Evolutionary conservation across 2,888 invertebrate genomes (phyloP), one percentile per base, ranked within the genome.

Genomic region (Drosophila stalkeri): DNA sequence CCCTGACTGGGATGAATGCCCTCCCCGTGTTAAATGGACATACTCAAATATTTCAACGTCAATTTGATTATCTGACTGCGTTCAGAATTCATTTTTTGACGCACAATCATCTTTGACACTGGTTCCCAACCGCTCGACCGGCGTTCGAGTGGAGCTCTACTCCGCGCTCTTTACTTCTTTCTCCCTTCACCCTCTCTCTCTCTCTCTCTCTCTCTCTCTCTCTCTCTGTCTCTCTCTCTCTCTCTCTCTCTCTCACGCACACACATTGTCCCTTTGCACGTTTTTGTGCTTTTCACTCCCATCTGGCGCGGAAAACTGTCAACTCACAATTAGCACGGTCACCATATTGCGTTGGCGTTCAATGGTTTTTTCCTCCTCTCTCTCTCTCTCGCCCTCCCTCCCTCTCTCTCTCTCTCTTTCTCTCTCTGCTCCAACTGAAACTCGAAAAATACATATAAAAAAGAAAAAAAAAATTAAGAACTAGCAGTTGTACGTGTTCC

Each of bases 291-390:
- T 52, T 63, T 46, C 43, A 33, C 49, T 56, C 33, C 35, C 31
- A 64, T 61, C 56, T 23, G 63, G 44, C 39, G 55, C 41, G 33
- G 23, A 60, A 65, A 75, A 73, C 68, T 77, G 80, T 72, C 63
- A 71, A 60, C 74, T 54, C 55, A 74, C 86, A 82, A 86, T 83
- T 86, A 88, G 80, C 89, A 68, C 66, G 68, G 78, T 77, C 75
- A 72, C 66, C 70, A 64, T 74, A 62, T 66, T 81, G 80, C 46
- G 67, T 66, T 43, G 49, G 43, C 39, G 49, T 18, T 18, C 41
- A 31, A 43, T 67, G 57, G 9, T 52, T 67, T 62, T 37, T 37
- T 8, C 52, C 23, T 7, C 49, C 14, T 35, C 31, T 52, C 9
- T 51, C 37, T 43, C 27, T 11, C 27, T 33, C 27, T 14, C 27